phyloP scores from a whole-genome alignment of 2,888 invertebrate species.

The Cybosia mesomella region DNA sequence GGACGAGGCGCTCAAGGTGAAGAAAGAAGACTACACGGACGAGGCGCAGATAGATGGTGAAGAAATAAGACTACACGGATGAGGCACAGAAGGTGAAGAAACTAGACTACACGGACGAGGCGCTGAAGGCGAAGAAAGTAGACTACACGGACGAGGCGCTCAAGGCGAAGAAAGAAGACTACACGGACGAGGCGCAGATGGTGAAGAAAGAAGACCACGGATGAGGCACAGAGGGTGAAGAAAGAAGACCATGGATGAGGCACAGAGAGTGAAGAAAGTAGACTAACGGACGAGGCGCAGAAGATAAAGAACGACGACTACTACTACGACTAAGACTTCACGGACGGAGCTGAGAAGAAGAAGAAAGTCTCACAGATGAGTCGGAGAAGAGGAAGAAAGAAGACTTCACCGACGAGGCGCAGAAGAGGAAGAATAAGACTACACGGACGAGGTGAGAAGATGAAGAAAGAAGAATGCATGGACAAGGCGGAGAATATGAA shows the following conservation, averaged over 20 bases:
- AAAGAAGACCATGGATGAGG: slow-evolving; percentile 9
- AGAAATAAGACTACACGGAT: slow-evolving; percentile 5
- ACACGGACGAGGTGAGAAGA: slow-evolving; percentile 6
- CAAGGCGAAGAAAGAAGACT: slow-evolving; percentile 7
- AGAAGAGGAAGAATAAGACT: slow-evolving; percentile 7
- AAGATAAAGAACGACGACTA: slow-evolving; percentile 10
- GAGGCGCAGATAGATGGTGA: slow-evolving; percentile 2
- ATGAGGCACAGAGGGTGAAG: background rate
- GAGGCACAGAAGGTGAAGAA: background rate
- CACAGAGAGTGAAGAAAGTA: background rate
- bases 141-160: slow-evolving; percentile 1
- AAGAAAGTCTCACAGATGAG: slow-evolving; percentile 18
- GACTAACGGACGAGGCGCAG: slow-evolving; percentile 2
- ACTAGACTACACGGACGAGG: slow-evolving; percentile 10
- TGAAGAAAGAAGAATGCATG: slow-evolving; percentile 10
- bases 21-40: slow-evolving; percentile 4
- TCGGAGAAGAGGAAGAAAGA: background rate
- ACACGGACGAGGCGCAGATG: slow-evolving; percentile 8
- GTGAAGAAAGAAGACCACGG: slow-evolving; percentile 8
- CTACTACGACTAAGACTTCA: too few relatives aligned
- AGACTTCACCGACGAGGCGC: background rate
- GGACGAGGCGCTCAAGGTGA: slow-evolving; percentile 8
- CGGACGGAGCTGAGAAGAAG: slow-evolving; percentile 16
- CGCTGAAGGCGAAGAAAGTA: background rate
- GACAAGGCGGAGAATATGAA: slow-evolving; percentile 9